Percentiles rank a stretch among this genome's conserved stretches.
phyloP scores from a whole-genome alignment of 2,797 vertebrate genomes.

The Spheniscus humboldti region DNA sequence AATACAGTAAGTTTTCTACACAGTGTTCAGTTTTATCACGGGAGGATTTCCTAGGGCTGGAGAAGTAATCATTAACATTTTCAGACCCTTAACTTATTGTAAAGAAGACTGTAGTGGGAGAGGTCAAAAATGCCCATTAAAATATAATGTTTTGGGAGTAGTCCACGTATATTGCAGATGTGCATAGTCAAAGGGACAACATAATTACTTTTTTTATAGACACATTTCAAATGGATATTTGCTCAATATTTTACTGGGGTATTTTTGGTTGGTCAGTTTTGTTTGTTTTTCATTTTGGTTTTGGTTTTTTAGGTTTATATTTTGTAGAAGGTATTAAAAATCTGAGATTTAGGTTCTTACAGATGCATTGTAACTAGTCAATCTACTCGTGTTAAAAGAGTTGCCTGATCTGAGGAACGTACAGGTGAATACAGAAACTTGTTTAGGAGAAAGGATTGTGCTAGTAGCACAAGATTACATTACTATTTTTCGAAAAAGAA shows the following conservation, averaged over 20 bases:
- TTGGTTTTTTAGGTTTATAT: neutral
- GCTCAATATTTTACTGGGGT: neutral
- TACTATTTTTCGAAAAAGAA: neutral
- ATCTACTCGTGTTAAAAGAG: neutral
- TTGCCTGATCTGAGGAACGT: neutral
- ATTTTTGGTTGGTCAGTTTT: fast-evolving
- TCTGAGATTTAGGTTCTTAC: neutral
- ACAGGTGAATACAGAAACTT: neutral
- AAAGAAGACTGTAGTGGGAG: neutral
- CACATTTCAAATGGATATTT: neutral
- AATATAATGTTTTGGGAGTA: neutral
- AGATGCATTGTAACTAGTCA: neutral
- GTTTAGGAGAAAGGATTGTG: neutral
- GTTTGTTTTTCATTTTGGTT: neutral
- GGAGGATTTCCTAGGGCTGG: neutral
- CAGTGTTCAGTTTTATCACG: neutral
- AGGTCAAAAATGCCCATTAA: neutral
- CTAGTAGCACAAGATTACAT: neutral
- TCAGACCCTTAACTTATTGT: neutral
- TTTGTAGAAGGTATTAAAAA: neutral
- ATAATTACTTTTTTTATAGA: neutral
- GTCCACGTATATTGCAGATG: neutral
- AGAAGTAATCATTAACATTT: neutral
- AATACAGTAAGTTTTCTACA: neutral
- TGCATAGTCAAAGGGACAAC: neutral